Conservation (phyloP, 30 jellyfish, hydroid and myxozoan genomes). For the Turritopsis dohrnii region DNA sequence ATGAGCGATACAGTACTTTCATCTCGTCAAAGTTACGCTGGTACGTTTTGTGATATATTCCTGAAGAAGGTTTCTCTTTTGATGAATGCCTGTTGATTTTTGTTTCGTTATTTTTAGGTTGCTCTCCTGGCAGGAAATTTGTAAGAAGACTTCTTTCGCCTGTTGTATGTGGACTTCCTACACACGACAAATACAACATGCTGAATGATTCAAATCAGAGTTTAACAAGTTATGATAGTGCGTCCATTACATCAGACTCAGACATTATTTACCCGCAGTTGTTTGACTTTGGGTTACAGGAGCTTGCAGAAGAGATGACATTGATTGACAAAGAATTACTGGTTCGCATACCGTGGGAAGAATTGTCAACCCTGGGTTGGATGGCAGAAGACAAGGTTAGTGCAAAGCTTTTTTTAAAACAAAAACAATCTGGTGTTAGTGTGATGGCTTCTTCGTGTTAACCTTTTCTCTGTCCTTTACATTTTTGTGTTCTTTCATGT, state of each 20-base stretch:
- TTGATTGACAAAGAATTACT: slow-evolving; percentile 81
- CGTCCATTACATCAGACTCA: slow-evolving; percentile 54
- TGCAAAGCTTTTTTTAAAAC: no score
- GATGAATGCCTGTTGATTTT: not conserved
- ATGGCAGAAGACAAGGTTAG: slow-evolving; percentile 81
- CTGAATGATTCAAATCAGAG: slow-evolving; percentile 50
- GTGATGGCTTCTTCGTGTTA: no score
- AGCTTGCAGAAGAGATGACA: slow-evolving; percentile 79
- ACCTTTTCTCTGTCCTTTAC: not conserved
- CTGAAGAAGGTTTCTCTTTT: not conserved
- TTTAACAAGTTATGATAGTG: slow-evolving; percentile 53
- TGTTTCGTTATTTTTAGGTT: slow-evolving; percentile 42
- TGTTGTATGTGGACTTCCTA: slow-evolving; percentile 76
- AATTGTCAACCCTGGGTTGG: slow-evolving; percentile 78
- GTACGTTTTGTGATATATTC: no score
- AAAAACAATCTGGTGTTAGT: no score
- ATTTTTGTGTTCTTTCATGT: not conserved
- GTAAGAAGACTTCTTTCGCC: slow-evolving; percentile 68
- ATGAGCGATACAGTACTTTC: slow-evolving; percentile 86
- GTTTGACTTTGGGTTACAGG: slow-evolving; percentile 69
- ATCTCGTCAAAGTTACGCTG: slow-evolving; percentile 9
- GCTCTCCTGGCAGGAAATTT: slow-evolving; percentile 74
- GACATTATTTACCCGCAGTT: slow-evolving; percentile 55
- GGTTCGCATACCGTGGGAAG: slow-evolving; percentile 89
- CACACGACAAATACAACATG: slow-evolving; percentile 48